These are phyloP conservation scores for Melolontha melolontha DNA, from an alignment of 2,888 invertebrate species.

Conservation along the genomic window DNA sequence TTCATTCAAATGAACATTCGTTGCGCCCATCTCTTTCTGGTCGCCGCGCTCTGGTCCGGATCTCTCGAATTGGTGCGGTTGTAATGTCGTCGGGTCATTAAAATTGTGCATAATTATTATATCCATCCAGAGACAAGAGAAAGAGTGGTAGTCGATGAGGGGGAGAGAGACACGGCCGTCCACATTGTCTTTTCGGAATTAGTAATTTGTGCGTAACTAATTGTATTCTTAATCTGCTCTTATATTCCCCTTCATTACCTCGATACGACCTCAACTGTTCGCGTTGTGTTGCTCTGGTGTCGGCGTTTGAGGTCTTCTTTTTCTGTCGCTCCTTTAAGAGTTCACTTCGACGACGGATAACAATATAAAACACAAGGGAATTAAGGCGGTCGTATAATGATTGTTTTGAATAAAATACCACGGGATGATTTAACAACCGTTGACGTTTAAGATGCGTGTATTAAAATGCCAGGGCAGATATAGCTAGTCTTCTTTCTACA, in stretches of 20 bases:
- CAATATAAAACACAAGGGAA: too few relatives aligned
- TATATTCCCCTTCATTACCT: slow-evolving; percentile 58
- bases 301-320: too few relatives aligned
- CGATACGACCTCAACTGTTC: slow-evolving; percentile 37
- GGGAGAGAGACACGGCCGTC: slow-evolving; percentile 38
- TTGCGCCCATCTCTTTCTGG: slow-evolving; percentile 18
- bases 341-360: too few relatives aligned
- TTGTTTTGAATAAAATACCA: too few relatives aligned
- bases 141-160: neutral
- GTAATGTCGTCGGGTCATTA: slow-evolving; percentile 58
- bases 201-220: slow-evolving; percentile 66
- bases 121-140: slow-evolving; percentile 52
- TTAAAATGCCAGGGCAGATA: too few relatives aligned
- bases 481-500: too few relatives aligned
- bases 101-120: slow-evolving; percentile 66
- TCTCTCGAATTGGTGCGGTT: neutral
- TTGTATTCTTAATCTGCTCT: slow-evolving; percentile 63
- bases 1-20: slow-evolving; percentile 60
- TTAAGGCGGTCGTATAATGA: too few relatives aligned
- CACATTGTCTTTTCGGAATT: slow-evolving; percentile 63
- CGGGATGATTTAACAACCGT: too few relatives aligned
- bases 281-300: neutral
- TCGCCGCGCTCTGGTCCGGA: slow-evolving; percentile 24
- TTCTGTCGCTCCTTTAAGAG: too few relatives aligned
- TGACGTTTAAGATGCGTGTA: too few relatives aligned